phyloP scores from a whole-genome alignment of 1,140 invertebrate genomes.

The Drosophila albomicans region DNA sequence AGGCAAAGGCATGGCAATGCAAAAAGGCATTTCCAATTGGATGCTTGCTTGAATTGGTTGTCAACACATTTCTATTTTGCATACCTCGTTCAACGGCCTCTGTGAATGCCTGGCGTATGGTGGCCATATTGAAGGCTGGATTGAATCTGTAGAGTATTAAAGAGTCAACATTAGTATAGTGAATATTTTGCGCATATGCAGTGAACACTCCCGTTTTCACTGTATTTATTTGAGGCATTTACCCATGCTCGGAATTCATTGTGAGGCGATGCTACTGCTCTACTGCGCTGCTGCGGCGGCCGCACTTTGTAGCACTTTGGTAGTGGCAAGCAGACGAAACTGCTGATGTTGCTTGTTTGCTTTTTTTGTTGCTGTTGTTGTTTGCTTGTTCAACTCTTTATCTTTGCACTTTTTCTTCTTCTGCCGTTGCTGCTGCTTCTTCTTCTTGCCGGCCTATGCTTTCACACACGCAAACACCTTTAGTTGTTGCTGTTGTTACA shows the following conservation, averaged over 20 bases:
- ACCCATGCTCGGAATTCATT: conserved; percentile 85
- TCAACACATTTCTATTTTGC: background rate
- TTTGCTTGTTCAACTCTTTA: conserved; percentile 6
- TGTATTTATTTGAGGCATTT: conserved; percentile 30
- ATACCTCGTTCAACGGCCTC: conserved; percentile 95
- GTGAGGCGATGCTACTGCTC: conserved; percentile 51
- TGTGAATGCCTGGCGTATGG: conserved; percentile 96
- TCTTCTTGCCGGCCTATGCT: conserved; percentile 60
- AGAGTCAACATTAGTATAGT: conserved; percentile 10
- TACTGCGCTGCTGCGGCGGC: conserved; percentile 34
- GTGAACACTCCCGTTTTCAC: no score
- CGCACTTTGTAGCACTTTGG: conserved; percentile 66
- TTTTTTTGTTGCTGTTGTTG: conserved; percentile 10
- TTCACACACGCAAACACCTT: conserved; percentile 16
- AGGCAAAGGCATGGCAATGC: background rate
- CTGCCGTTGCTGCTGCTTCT: conserved; percentile 27
- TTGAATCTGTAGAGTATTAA: conserved; percentile 90
- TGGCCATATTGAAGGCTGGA: conserved; percentile 95
- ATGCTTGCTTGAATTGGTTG: no score
- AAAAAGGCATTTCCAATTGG: no score
- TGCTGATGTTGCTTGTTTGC: conserved; percentile 21
- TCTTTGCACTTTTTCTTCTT: conserved; percentile 28
- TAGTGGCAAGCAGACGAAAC: conserved; percentile 53
- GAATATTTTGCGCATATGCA: background rate
- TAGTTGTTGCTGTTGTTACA: conserved; percentile 26